Conservation (phyloP, 2,113 vertebrate species). For the Microcebus griseorufus region DNA sequence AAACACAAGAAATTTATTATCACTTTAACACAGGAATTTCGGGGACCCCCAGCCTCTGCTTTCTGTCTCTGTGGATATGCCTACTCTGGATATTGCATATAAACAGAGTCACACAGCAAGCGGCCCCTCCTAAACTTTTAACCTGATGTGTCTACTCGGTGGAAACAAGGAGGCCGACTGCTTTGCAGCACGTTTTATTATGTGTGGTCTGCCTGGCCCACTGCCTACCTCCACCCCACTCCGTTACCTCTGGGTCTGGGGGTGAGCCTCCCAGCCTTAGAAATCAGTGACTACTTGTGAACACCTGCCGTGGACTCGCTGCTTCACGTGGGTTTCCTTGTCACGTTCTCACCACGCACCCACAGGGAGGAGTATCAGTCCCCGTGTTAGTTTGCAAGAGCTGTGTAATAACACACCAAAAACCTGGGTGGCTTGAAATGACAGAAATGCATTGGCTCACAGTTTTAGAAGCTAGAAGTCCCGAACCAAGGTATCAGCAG, state of each 20-base stretch:
- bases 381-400: background rate
- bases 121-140: background rate
- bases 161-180: background rate
- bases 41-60: background rate
- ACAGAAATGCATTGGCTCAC: background rate
- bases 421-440: background rate
- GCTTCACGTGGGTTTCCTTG: background rate
- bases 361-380: background rate
- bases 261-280: background rate
- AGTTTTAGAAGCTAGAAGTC: background rate
- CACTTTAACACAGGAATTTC: background rate
- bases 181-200: background rate
- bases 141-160: background rate
- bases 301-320: too few species aligned
- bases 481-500: background rate
- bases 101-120: background rate
- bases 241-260: background rate
- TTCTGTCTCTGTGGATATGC: background rate
- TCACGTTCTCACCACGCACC: background rate
- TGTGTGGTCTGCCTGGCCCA: background rate
- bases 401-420: background rate
- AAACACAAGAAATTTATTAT: background rate
- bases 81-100: background rate
- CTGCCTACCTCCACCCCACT: background rate
- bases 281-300: background rate